These are phyloP conservation scores for Nephrotoma flavescens DNA, from an alignment of 2,888 invertebrate species.

Conservation along the genomic window DNA sequence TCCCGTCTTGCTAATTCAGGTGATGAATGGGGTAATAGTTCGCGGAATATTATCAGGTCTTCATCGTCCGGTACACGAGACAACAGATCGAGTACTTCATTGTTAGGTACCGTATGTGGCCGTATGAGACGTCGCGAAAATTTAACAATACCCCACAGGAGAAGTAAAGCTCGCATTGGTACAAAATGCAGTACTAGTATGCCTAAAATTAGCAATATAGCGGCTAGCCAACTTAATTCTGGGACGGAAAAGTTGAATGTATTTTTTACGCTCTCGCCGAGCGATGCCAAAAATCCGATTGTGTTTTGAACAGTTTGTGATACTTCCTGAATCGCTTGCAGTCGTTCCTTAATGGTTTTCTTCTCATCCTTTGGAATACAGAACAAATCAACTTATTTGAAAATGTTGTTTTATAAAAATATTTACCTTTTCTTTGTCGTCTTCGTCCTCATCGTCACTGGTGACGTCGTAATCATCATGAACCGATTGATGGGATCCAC, in stretches of 20 bases:
- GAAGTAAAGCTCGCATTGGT: constrained; percentile 75
- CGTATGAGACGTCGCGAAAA: constrained; percentile 84
- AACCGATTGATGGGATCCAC: constrained; percentile 32
- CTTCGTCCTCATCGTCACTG: constrained; percentile 78
- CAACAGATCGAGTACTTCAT: constrained; percentile 87
- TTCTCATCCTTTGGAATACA: constrained; percentile 56
- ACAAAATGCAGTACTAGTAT: constrained; percentile 73
- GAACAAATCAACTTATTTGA: not conserved
- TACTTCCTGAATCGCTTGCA: constrained; percentile 94
- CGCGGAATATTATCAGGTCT: constrained; percentile 38
- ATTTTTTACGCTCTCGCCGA: constrained; percentile 89
- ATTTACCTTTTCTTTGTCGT: constrained; percentile 62
- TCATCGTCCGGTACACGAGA: constrained; percentile 91
- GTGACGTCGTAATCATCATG: constrained; percentile 51
- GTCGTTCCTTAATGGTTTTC: constrained; percentile 81
- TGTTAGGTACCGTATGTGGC: constrained; percentile 92
- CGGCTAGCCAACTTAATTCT: constrained; percentile 86
- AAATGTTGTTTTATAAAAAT: not conserved
- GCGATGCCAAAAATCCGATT: constrained; percentile 84
- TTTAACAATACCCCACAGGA: constrained; percentile 92
- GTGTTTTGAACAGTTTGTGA: constrained; percentile 93
- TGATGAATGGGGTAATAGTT: constrained; percentile 9
- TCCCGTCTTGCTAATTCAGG: constrained; percentile 9
- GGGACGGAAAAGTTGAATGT: constrained; percentile 95
- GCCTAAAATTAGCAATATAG: constrained; percentile 56